Percentiles rank a stretch among this genome's conserved stretches.
phyloP scores from a whole-genome alignment of 1,140 invertebrate genomes.

The Camponotus vicinus region DNA sequence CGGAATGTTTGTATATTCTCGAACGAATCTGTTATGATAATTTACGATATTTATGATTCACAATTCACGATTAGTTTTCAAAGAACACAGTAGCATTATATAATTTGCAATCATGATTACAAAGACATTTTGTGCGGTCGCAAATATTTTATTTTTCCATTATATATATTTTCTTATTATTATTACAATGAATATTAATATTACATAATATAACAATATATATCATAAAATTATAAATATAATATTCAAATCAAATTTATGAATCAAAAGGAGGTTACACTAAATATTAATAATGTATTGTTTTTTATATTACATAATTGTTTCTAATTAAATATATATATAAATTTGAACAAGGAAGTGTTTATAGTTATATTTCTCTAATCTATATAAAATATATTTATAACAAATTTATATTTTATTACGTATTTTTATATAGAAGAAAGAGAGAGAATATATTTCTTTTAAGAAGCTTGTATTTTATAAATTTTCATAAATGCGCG shows the following conservation, averaged over 20 bases:
- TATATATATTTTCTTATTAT: not conserved
- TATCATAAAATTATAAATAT: not conserved
- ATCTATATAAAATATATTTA: slow-evolving; percentile 7
- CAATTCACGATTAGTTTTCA: slow-evolving; percentile 2
- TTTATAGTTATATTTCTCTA: not conserved
- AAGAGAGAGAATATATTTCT: too few species aligned
- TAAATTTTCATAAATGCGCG: slow-evolving; percentile 23
- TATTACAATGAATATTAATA: not conserved
- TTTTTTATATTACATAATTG: slow-evolving; percentile 16
- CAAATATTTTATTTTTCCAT: not conserved
- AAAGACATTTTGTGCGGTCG: not conserved
- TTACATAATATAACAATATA: not conserved
- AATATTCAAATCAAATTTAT: not conserved
- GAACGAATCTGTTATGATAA: not conserved
- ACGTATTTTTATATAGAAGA: not conserved
- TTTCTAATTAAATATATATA: not conserved
- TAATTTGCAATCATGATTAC: not conserved
- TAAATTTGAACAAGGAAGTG: not conserved
- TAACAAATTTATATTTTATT: not conserved
- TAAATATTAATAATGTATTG: slow-evolving; percentile 2
- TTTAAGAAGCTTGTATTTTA: not conserved
- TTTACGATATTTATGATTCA: too few species aligned
- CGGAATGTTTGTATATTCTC: slow-evolving; percentile 12
- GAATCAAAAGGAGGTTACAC: not conserved
- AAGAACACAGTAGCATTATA: not conserved